Evolutionary conservation across 2,888 invertebrate genomes (phyloP).

Genomic region (Agrilus cyanescens): DNA sequence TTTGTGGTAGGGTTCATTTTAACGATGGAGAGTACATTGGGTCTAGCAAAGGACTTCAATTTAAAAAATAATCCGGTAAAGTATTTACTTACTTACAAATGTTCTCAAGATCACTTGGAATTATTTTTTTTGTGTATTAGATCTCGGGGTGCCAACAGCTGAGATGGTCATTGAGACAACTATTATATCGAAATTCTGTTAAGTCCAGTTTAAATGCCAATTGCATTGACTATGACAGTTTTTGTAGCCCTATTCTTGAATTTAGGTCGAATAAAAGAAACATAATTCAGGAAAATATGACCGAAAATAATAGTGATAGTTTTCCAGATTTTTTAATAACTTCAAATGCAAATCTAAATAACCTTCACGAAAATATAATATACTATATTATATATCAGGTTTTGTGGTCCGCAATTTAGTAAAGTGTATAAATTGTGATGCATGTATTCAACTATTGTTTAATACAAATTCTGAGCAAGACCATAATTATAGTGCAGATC

Average conservation of each 20-base stretch:
- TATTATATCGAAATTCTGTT: conserved; percentile 17
- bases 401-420: conserved; percentile 7
- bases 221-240: conserved; percentile 5
- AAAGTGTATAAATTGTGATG: not conserved
- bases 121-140: conserved; percentile 17
- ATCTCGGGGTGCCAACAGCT: conserved; percentile 16
- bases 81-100: conserved; percentile 14
- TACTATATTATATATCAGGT: conserved; percentile 12
- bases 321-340: not conserved
- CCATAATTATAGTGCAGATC: not conserved
- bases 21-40: conserved; percentile 9
- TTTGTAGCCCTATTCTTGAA: conserved; percentile 12
- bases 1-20: conserved; percentile 14
- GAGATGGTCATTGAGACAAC: conserved; percentile 16
- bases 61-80: conserved; percentile 7
- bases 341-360: not conserved
- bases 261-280: conserved; percentile 6
- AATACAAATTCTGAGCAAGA: not conserved
- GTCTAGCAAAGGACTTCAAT: conserved; percentile 7
- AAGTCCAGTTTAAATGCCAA: conserved; percentile 15
- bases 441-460: not conserved
- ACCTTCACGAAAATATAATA: conserved; percentile 8
- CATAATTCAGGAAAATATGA: not conserved
- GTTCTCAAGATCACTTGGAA: conserved; percentile 16
- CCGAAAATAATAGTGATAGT: not conserved